A percentile compares a stretch with the other conserved stretches of the same genome.
Conservation (phyloP, 1,140 invertebrate genomes). For the Microvelia longipes region DNA sequence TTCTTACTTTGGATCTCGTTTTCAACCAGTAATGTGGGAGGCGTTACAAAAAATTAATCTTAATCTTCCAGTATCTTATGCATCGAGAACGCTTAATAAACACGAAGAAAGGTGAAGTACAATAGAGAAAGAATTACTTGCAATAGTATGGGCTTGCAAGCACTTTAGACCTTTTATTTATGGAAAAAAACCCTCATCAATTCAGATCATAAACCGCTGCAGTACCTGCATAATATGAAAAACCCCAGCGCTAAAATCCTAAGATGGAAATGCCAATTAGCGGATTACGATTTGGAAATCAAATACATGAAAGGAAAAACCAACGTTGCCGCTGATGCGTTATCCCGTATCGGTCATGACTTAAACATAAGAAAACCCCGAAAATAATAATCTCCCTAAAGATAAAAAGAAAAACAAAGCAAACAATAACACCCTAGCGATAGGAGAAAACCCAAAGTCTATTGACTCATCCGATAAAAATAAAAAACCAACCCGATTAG, state of each 20-base stretch:
- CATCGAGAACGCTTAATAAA: too few species aligned
- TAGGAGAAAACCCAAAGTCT: neutral
- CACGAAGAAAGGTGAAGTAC: neutral
- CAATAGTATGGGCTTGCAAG: neutral
- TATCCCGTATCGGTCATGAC: conserved; percentile 6
- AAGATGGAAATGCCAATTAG: conserved; percentile 17
- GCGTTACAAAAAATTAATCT: too few species aligned
- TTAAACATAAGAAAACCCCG: neutral
- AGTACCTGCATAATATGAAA: conserved; percentile 32
- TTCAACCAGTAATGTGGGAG: too few species aligned
- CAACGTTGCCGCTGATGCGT: conserved; percentile 25
- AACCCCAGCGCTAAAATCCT: conserved; percentile 19
- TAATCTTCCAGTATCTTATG: too few species aligned
- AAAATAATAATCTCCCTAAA: neutral
- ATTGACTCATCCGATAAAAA: neutral
- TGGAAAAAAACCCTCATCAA: conserved; percentile 28
- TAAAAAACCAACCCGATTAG: neutral
- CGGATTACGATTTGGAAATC: conserved; percentile 18
- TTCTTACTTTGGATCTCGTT: too few species aligned
- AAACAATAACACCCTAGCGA: neutral
- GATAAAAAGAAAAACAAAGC: neutral
- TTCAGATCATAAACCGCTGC: conserved; percentile 36
- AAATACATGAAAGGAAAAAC: conserved; percentile 20
- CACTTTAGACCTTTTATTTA: conserved; percentile 29
- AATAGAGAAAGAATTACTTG: neutral